phyloP scores from a whole-genome alignment of 2,113 vertebrate genomes.

The Micronycteris hirsuta region DNA sequence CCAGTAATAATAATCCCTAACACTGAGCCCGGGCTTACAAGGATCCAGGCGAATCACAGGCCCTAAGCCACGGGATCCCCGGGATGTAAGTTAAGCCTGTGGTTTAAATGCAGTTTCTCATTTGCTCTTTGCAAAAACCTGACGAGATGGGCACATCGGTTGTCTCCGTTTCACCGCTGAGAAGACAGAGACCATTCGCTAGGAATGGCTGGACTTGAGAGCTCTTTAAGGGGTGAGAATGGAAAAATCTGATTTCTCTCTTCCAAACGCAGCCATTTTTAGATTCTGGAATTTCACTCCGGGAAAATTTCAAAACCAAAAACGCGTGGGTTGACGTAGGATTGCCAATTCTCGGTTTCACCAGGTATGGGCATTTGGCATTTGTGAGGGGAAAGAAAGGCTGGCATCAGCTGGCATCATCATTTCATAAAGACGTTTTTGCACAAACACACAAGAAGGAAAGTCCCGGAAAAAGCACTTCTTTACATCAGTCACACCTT shows the following conservation, averaged over 20 bases:
- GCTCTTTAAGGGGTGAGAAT: too few species aligned
- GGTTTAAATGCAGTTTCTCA: not conserved
- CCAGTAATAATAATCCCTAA: not conserved
- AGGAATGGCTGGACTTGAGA: too few species aligned
- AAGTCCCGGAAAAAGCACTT: not conserved
- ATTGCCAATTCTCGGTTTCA: not conserved
- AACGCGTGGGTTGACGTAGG: fast-evolving
- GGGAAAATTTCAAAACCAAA: not conserved
- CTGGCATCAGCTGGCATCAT: too few species aligned
- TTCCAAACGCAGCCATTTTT: not conserved
- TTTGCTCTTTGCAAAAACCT: not conserved
- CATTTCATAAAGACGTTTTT: not conserved
- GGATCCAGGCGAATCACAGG: not conserved
- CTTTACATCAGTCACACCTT: not conserved
- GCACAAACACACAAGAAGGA: not conserved
- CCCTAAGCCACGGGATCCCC: not conserved
- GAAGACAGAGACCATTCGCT: not conserved
- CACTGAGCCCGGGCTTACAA: not conserved
- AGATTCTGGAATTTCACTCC: not conserved
- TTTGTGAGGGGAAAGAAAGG: fast-evolving
- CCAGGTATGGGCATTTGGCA: not conserved
- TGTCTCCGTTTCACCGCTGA: not conserved
- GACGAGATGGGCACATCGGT: fast-evolving
- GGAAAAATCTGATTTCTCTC: not conserved
- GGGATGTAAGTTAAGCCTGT: not conserved